Percentiles rank a stretch among this genome's conserved stretches.
These are phyloP conservation scores for Himalopsyche kuldschensis DNA, from an alignment of 2,888 invertebrate genomes.

Conservation along the genomic window DNA sequence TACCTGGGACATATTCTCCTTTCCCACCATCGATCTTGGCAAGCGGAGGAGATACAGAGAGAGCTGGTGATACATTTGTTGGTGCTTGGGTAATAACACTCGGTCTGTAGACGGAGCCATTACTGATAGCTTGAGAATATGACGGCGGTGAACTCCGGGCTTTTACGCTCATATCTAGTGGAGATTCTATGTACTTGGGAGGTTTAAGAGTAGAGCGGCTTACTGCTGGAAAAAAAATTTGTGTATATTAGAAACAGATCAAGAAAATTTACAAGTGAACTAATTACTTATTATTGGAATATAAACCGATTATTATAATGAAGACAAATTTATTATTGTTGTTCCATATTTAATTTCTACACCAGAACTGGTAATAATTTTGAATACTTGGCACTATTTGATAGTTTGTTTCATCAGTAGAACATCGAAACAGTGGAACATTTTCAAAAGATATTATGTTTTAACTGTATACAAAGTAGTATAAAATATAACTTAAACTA, in stretches of 20 bases:
- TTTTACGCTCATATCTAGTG: conserved; percentile 65
- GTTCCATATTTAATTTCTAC: not conserved
- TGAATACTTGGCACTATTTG: too few relatives aligned
- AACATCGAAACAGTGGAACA: too few relatives aligned
- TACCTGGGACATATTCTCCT: conserved; percentile 38
- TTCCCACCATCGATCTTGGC: conserved; percentile 26
- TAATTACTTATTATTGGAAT: too few relatives aligned
- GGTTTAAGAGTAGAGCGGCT: conserved; percentile 40
- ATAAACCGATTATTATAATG: not conserved
- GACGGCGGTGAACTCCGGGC: conserved; percentile 63
- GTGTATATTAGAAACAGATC: too few relatives aligned
- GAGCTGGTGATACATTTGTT: conserved; percentile 8
- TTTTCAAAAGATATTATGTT: too few relatives aligned
- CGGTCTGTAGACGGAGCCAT: conserved; percentile 50
- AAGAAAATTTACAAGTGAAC: too few relatives aligned
- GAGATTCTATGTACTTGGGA: conserved; percentile 57
- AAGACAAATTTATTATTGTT: not conserved
- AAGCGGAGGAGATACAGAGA: conserved; percentile 19
- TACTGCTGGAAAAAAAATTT: not conserved
- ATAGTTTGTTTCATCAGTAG: too few relatives aligned
- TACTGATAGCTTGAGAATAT: conserved; percentile 55
- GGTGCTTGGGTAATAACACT: conserved; percentile 66
- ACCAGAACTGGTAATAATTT: too few relatives aligned
- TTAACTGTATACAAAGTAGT: too few relatives aligned
- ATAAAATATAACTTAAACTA: too few relatives aligned